Conservation (phyloP, 2,888 invertebrate genomes). For the Epinotia nisella region DNA sequence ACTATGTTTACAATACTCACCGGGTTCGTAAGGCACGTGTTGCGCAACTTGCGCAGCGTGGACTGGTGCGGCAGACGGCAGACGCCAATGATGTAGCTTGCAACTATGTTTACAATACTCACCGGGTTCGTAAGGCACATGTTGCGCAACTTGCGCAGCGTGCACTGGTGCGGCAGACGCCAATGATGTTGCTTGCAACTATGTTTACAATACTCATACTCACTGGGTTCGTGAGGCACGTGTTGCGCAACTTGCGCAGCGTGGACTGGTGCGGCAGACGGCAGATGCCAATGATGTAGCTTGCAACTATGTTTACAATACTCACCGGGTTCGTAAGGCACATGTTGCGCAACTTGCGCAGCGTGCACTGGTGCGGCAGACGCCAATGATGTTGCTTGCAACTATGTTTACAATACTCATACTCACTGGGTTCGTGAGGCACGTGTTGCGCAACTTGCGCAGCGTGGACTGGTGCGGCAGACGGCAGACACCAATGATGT, state of each 20-base stretch:
- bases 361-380: conserved; percentile 71
- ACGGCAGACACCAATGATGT: conserved; percentile 64
- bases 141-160: conserved; percentile 59
- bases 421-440: conserved; percentile 75
- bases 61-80: conserved; percentile 74
- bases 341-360: conserved; percentile 64
- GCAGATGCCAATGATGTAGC: too few species aligned
- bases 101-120: too few species aligned
- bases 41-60: conserved; percentile 58
- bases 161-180: conserved; percentile 70
- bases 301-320: too few species aligned
- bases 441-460: conserved; percentile 67
- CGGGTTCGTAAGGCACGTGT: conserved; percentile 80
- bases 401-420: too few species aligned
- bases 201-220: too few species aligned
- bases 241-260: conserved; percentile 61
- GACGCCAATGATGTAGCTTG: conserved; percentile 52
- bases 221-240: conserved; percentile 81
- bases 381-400: conserved; percentile 45
- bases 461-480: conserved; percentile 68
- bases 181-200: conserved; percentile 32
- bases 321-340: conserved; percentile 80
- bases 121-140: conserved; percentile 82
- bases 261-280: conserved; percentile 72
- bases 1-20: conserved; percentile 49